phyloP scores from a whole-genome alignment of 1,140 invertebrate genomes.

The Macrobrachium rosenbergii region DNA sequence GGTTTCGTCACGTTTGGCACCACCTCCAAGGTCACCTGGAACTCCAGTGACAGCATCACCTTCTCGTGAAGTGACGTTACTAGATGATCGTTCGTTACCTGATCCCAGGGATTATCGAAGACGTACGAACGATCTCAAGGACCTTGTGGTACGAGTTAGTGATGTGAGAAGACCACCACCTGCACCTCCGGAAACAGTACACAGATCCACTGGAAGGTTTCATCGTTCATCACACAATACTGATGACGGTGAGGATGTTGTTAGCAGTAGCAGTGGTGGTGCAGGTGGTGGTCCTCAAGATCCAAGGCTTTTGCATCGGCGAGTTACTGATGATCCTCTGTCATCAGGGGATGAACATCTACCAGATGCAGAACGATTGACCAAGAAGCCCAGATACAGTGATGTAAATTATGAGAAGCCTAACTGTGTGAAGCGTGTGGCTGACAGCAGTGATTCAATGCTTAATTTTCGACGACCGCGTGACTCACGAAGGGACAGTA shows the following conservation, averaged over 20 bases:
- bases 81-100: conserved; percentile 61
- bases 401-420: conserved; percentile 57
- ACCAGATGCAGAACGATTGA: conserved; percentile 45
- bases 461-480: conserved; percentile 59
- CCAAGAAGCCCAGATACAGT: conserved; percentile 58
- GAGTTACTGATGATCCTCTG: conserved; percentile 48
- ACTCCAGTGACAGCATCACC: conserved; percentile 63
- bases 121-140: conserved; percentile 63
- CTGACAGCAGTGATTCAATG: conserved; percentile 57
- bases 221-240: conserved; percentile 45
- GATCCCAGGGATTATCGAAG: conserved; percentile 60
- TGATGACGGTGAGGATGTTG: conserved; percentile 55
- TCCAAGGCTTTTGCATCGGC: conserved; percentile 51
- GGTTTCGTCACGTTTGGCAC: conserved; percentile 48
- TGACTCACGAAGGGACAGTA: conserved; percentile 51
- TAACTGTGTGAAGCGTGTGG: conserved; percentile 56
- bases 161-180: conserved; percentile 58
- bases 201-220: conserved; percentile 34
- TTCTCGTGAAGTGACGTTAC: conserved; percentile 62
- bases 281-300: conserved; percentile 56
- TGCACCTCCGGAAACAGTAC: conserved; percentile 55
- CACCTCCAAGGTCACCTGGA: conserved; percentile 60
- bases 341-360: conserved; percentile 64
- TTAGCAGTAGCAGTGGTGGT: conserved; percentile 52
- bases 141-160: conserved; percentile 65